Conservation (phyloP, 2,888 invertebrate genomes). For the Drosophila monieri region DNA sequence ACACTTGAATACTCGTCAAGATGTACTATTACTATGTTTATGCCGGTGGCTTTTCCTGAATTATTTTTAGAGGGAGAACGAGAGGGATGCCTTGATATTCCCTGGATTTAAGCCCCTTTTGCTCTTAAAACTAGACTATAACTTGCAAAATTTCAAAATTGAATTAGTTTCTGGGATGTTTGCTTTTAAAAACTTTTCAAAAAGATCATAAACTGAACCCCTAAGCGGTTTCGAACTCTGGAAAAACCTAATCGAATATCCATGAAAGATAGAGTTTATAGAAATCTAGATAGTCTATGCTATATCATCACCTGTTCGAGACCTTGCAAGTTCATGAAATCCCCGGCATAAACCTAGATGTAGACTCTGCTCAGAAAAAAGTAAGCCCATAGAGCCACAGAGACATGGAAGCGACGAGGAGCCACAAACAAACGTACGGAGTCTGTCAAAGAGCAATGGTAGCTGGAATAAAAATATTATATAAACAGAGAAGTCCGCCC, state of each 20-base stretch:
- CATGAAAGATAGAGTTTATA: no score
- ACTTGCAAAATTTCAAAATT: no score
- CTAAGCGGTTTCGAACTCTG: no score
- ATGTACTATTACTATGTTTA: conserved; percentile 4
- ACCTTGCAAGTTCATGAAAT: background rate
- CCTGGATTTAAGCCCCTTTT: no score
- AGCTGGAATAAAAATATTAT: background rate
- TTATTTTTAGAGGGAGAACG: background rate
- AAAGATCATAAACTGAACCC: no score
- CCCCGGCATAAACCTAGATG: background rate
- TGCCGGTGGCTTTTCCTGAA: background rate
- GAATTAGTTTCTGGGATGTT: no score
- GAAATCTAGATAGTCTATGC: no score
- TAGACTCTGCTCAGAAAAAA: background rate
- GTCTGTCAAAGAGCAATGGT: conserved; percentile 44
- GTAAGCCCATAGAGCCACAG: no score
- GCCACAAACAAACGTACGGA: background rate
- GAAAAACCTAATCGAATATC: no score
- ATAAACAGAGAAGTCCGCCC: conserved; percentile 5
- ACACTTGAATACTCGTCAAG: conserved; percentile 8
- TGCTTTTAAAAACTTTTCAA: no score
- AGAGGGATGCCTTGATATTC: no score
- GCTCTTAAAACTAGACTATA: no score
- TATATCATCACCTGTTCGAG: background rate
- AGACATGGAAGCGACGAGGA: background rate